These are phyloP conservation scores for Formicarius rufipectus DNA, from an alignment of 2,113 vertebrate genomes.

Conservation along the genomic window DNA sequence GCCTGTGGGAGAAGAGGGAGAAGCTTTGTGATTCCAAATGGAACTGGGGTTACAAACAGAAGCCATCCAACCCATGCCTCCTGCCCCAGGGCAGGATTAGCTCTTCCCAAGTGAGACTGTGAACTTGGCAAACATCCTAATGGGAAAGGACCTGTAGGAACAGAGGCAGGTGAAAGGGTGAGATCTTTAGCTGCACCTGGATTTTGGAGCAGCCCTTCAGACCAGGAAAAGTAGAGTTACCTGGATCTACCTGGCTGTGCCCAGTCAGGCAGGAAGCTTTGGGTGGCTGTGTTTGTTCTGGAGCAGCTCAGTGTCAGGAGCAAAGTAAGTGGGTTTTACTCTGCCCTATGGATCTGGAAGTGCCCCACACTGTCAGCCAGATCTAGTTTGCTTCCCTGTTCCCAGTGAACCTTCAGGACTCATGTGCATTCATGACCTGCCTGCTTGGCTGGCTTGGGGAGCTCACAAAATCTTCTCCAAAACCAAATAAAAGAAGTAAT, in stretches of 20 bases:
- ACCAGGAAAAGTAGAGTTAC: neutral
- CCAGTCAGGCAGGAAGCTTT: neutral
- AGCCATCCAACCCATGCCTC: neutral
- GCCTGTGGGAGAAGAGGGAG: neutral
- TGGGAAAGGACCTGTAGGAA: neutral
- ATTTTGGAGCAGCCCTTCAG: neutral
- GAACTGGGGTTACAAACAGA: neutral
- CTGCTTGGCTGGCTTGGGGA: neutral
- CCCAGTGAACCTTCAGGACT: neutral
- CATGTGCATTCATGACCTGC: accelerated
- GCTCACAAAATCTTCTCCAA: neutral
- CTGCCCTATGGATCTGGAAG: neutral
- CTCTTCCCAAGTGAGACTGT: neutral
- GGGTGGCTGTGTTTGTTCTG: neutral
- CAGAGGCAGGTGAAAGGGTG: neutral
- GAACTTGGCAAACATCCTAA: neutral
- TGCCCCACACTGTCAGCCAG: neutral
- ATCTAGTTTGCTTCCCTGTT: neutral
- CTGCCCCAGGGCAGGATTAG: neutral
- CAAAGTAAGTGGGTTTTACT: neutral
- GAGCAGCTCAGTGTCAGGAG: neutral
- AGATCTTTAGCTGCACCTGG: neutral
- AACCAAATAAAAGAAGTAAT: neutral
- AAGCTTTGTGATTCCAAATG: neutral
- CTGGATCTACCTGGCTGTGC: neutral